These are phyloP conservation scores for Limanda limanda DNA, from an alignment of 2,113 vertebrate species.

Conservation along the genomic window DNA sequence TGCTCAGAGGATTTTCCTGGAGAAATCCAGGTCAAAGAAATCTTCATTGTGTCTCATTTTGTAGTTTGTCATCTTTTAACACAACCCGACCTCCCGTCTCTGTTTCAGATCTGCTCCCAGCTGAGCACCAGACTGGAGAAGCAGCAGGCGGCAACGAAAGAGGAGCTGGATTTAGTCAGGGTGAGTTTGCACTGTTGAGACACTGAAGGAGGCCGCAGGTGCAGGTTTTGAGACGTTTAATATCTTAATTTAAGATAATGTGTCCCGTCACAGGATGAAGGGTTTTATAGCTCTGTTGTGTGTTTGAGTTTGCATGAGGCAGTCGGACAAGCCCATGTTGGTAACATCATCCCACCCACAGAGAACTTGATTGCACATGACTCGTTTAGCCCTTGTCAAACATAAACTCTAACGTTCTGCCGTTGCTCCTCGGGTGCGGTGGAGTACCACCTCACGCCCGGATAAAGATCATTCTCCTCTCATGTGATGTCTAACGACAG, in stretches of 20 bases:
- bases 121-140: conserved; percentile 95
- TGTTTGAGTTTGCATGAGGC: not conserved
- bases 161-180: conserved; percentile 96
- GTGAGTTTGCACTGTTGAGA: conserved; percentile 68
- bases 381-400: not conserved
- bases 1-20: too few species aligned
- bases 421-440: conserved; percentile 3
- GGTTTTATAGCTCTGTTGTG: not conserved
- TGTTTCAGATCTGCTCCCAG: conserved; percentile 95
- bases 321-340: conserved; percentile 2
- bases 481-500: not conserved
- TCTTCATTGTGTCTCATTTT: not conserved
- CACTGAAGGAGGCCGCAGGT: not conserved
- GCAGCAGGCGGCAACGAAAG: conserved; percentile 93
- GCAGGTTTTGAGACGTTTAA: not conserved
- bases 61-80: not conserved
- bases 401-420: not conserved
- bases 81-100: not conserved
- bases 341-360: conserved; percentile 6
- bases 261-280: conserved; percentile 7
- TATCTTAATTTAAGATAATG: not conserved
- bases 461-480: conserved; percentile 7
- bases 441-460: not conserved
- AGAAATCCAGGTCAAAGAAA: not conserved
- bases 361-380: not conserved